phyloP scores from a whole-genome alignment of 1,140 invertebrate genomes.

The Adoxophyes honmai region DNA sequence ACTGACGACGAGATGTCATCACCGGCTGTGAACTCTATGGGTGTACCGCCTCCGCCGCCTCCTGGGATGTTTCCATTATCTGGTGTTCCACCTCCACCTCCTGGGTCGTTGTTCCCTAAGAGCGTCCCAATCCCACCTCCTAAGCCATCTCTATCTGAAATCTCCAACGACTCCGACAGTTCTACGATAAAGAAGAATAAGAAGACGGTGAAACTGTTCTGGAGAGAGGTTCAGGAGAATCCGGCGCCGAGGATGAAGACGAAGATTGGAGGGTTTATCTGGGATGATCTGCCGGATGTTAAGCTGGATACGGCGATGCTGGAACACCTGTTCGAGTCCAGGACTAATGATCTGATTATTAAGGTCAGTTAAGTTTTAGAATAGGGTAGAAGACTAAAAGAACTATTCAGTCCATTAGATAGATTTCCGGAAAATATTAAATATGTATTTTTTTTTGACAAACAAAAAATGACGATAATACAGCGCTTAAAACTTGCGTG shows the following conservation, averaged over 20 bases:
- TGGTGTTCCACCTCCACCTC: slow-evolving; percentile 70
- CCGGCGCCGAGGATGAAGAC: slow-evolving; percentile 80
- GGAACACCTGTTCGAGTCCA: slow-evolving; percentile 97
- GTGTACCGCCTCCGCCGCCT: slow-evolving; percentile 85
- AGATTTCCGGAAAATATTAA: no score
- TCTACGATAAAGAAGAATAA: slow-evolving; percentile 89
- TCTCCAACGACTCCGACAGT: slow-evolving; percentile 51
- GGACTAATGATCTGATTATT: slow-evolving; percentile 94
- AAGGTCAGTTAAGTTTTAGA: slow-evolving; percentile 81
- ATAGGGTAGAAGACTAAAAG: no score
- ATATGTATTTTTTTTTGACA: no score
- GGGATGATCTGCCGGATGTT: slow-evolving; percentile 93
- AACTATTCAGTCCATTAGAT: no score
- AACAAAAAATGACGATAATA: no score
- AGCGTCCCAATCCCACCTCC: slow-evolving; percentile 64
- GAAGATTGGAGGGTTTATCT: slow-evolving; percentile 88
- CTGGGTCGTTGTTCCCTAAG: slow-evolving; percentile 53
- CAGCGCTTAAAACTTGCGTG: no score
- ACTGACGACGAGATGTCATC: slow-evolving; percentile 83
- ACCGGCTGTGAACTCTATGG: slow-evolving; percentile 79
- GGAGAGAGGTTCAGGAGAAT: slow-evolving; percentile 96
- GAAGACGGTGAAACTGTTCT: slow-evolving; percentile 99
- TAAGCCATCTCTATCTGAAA: slow-evolving; percentile 38
- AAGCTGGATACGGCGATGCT: slow-evolving; percentile 94
- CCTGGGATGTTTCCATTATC: slow-evolving; percentile 68